Evolutionary conservation across 2,113 vertebrate species (phyloP).

Genomic region (Aptenodytes forsteri): DNA sequence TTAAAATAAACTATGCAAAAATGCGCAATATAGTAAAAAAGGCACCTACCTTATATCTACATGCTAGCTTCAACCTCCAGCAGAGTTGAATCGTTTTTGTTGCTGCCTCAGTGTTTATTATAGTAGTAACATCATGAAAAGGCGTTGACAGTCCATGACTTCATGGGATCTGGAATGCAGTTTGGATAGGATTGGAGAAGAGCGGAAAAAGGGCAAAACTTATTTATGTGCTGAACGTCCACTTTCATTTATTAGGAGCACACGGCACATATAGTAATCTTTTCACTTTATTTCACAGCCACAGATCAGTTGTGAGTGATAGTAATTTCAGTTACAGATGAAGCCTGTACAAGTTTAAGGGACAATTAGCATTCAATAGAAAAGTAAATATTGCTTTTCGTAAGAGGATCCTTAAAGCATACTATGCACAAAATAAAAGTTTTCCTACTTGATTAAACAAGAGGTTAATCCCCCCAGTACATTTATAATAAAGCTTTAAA

Average conservation of each 20-base stretch:
- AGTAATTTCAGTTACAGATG: neutral
- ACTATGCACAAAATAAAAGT: neutral
- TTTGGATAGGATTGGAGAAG: slow-evolving; percentile 14
- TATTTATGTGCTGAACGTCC: neutral
- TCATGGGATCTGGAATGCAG: slow-evolving; percentile 36
- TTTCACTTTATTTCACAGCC: neutral
- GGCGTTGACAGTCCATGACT: slow-evolving; percentile 33
- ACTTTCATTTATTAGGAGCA: neutral
- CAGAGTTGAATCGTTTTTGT: slow-evolving; percentile 5
- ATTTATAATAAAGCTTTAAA: neutral
- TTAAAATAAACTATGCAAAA: slow-evolving; percentile 68
- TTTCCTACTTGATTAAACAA: neutral
- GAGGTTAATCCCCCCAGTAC: neutral
- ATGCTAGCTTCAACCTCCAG: slow-evolving; percentile 44
- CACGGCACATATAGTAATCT: neutral
- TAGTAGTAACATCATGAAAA: slow-evolving; percentile 32
- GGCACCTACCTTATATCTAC: slow-evolving; percentile 54
- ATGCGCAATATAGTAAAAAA: slow-evolving; percentile 67
- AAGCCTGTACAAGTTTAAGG: neutral
- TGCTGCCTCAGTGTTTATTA: slow-evolving; percentile 44
- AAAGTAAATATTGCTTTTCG: neutral
- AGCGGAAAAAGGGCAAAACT: neutral
- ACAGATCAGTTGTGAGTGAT: neutral
- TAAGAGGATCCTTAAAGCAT: neutral
- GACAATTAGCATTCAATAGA: neutral